Evolutionary conservation across 1,140 invertebrate genomes (phyloP), one percentile per base, ranked within the genome.

Genomic region (Andricus grossulariae): DNA sequence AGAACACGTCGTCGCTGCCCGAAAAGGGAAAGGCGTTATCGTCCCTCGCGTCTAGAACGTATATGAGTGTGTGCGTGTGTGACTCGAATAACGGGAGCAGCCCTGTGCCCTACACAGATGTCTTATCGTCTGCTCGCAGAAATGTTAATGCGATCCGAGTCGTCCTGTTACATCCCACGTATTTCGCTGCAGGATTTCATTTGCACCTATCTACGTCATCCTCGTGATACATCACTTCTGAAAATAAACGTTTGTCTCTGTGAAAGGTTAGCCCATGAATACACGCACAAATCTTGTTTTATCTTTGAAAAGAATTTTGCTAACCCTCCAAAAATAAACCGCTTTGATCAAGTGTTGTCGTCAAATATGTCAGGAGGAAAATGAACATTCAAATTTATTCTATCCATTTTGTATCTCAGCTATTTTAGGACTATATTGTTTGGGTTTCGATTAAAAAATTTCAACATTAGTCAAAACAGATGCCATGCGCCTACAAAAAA

Each of bases 51-150:
- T 66, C 25, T 45, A 15, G 60, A 39, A 45, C 39, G 10, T 11
- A 45, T 7, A 15, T 66, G 25, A 39, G 25, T 39, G 15, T 39
- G 60, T 66, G 13, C 25, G 79, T 80, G 82, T 86, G 86, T 86
- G 86, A 86, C 85, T 87, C 71, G 86, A 85, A 88, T 87, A 88
- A 87, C 82, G 81, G 84, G 84, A 79, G 76, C 73, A 74, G 73
- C 81, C 79, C 75, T 77, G 78, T 82, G 79, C 78, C 76, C 76
- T 76, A 57, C 71, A 71, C 76, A 66, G 80, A 83, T 75, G 74
- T 79, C 81, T 83, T 85, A 80, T 82, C 80, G 80, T 25, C 16
- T 39, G 32, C 60, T 66, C 32, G 21, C 70, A 78, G 78, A 74
- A 79, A 77, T 75, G 73, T 82, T 85, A 85, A 85, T 78, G 76